Evolutionary conservation across 2,113 vertebrate genomes (phyloP), one percentile per base, ranked within the genome.

Genomic region (Leptocoma aspasia): DNA sequence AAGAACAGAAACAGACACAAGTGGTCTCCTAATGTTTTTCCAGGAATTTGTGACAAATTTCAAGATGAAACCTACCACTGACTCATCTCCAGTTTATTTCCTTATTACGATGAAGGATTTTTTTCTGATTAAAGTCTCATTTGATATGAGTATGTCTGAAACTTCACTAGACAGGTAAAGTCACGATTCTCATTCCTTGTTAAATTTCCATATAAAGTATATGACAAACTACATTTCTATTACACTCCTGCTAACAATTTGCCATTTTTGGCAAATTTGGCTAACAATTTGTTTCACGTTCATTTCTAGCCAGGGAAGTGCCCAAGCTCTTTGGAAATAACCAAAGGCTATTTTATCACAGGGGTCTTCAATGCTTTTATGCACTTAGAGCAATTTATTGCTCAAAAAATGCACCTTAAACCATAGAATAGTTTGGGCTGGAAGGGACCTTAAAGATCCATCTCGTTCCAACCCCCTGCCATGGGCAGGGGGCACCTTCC

Each of bases 271-370:
- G n/a, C n/a, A n/a, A n/a, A n/a, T n/a, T n/a, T n/a, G n/a, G n/a
- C n/a, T n/a, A n/a, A n/a, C n/a, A n/a, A n/a, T n/a, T n/a, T 0
- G 0, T 80, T 73, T 70, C 39, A 11, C 1, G 2, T 35, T 37
- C 1, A 4, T 26, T 88, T 89, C 64, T 16, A 56, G 27, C 24
- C 61, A 82, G 50, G 11, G 2, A 88, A 82, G 49, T 19, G 35
- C 59, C 50, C 13, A 15, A 65, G 52, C 30, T 56, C 44, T 85
- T n/a, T 27, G 70, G 42, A 82, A 83, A 77, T 11, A 56, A 41
- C 5, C 53, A 45, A 31, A 59, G 21, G 11, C 31, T 56, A 6
- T 42, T 93, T 90, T 68, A 60, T 35, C 71, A 21, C 41, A 21
- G 4, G 2, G 6, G 10, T 17, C 37, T 77, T 82, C 2, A 77